Base-by-base conservation (phyloP, 2,888 invertebrate genomes). In the Nomada ruficornis region DNA sequence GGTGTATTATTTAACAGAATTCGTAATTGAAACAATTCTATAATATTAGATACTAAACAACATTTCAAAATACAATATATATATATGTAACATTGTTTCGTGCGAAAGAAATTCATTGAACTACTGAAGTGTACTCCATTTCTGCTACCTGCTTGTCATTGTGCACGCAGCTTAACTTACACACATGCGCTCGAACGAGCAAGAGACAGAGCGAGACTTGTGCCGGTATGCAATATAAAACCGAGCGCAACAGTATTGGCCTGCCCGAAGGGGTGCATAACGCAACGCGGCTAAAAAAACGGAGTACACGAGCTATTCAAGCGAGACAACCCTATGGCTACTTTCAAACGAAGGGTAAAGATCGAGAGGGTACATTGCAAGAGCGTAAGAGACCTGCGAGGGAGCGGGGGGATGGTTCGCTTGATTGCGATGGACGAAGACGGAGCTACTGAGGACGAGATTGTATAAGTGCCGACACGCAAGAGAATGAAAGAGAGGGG, bases 361-460 rank as follows among this genome's bases (percentile, higher is more conserved):
- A 15, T 54, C 13, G 20, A 0, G 20, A 54, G 2, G 10, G 36
- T 36, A 15, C n/a, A 4, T 11, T 20, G n/a, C 3, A 4, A 65
- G 29, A 9, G 3, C n/a, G n/a, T 52, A 26, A 10, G 1, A 10
- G 10, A n/a, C 5, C 26, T 9, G 18, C 18, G 44, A 9, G 36
- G 36, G 29, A 29, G 29, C 29, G 29, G 7, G 36, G 44, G 15
- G 11, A 13, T n/a, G n/a, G 26, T 50, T 20, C 9, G 42, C 11
- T 36, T 4, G 23, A 55, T 9, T 11, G 11, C 18, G 59, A 42
- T 9, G 26, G 59, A 69, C 2, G 20, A 57, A 74, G 55, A 69
- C 18, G n/a, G 57, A 26, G 23, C 2, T 13, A 11, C 26, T 23
- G 50, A 62, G 60, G 50, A 36, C 63, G 83, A 70, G 82, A 82